A percentile compares a stretch with the other conserved stretches of the same genome.
Evolutionary conservation across 2,113 vertebrate genomes (phyloP).

Genomic region (Apodemus sylvaticus): DNA sequence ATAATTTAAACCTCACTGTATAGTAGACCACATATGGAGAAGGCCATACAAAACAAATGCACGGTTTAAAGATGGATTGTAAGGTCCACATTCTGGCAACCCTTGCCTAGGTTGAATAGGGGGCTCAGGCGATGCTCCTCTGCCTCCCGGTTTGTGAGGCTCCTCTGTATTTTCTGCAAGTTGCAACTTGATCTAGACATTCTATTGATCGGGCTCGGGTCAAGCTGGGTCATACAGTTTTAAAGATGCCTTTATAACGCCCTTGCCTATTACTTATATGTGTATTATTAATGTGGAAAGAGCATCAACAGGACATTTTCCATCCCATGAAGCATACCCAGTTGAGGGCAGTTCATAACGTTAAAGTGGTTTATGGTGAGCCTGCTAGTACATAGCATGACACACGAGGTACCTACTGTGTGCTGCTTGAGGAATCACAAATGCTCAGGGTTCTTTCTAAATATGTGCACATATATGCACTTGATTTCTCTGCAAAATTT

Average conservation of each 20-base stretch:
- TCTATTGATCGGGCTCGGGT: not conserved
- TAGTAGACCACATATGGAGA: not conserved
- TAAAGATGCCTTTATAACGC: conserved; percentile 28
- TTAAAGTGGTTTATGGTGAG: not conserved
- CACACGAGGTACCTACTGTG: not conserved
- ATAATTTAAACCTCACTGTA: not conserved
- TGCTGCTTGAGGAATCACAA: not conserved
- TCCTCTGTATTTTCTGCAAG: not conserved
- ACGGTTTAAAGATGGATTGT: not conserved
- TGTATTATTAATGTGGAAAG: conserved; percentile 10
- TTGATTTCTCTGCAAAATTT: not conserved
- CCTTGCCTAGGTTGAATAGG: not conserved
- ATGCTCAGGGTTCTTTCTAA: not conserved
- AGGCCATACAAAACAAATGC: not conserved
- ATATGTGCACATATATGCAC: not conserved
- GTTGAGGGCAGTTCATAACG: conserved; percentile 1
- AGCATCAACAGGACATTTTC: not conserved
- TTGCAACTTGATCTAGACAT: not conserved
- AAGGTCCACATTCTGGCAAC: not conserved
- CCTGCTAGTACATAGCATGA: not conserved
- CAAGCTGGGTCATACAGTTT: not conserved
- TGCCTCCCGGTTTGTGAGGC: not conserved
- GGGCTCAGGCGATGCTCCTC: fast-evolving
- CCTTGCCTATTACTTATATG: not conserved
- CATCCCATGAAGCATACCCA: not conserved